Evolutionary conservation across 2,888 invertebrate genomes (phyloP).

Genomic region (Scaptomyza cyrtandrae): DNA sequence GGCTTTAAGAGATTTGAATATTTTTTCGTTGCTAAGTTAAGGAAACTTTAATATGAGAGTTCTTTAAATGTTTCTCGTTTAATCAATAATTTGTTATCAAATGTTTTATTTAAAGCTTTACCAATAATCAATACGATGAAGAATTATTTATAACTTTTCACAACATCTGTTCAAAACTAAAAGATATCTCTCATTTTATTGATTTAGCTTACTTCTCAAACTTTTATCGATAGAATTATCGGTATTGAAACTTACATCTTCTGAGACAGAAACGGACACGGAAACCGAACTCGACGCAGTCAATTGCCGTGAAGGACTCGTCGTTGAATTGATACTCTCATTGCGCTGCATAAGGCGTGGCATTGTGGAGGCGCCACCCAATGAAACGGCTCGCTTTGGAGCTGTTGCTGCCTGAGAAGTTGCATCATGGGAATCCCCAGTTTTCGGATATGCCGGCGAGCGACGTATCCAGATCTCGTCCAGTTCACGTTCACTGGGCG

Average conservation of each 20-base stretch:
- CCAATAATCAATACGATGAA: too few species aligned
- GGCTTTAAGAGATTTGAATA: too few species aligned
- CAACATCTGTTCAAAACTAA: too few species aligned
- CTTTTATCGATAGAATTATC: neutral
- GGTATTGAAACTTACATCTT: conserved; percentile 78
- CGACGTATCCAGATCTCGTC: conserved; percentile 83
- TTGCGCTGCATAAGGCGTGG: conserved; percentile 65
- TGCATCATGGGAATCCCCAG: conserved; percentile 1
- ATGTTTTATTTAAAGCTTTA: too few species aligned
- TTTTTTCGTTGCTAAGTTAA: too few species aligned
- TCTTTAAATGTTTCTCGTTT: too few species aligned
- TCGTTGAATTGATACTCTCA: conserved; percentile 71
- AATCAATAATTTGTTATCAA: too few species aligned
- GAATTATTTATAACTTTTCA: too few species aligned
- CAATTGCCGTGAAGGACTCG: conserved; percentile 69
- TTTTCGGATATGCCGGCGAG: conserved; percentile 21
- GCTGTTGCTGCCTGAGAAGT: conserved; percentile 7
- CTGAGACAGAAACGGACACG: conserved; percentile 69
- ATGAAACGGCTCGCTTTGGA: conserved; percentile 41
- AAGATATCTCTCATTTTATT: too few species aligned
- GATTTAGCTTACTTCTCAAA: too few species aligned
- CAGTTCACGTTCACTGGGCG: conserved; percentile 69
- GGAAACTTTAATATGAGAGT: too few species aligned
- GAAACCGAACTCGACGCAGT: conserved; percentile 64
- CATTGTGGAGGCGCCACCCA: conserved; percentile 58